These are phyloP conservation scores for Panthera leo DNA, from an alignment of 2,113 vertebrate species.

Conservation along the genomic window DNA sequence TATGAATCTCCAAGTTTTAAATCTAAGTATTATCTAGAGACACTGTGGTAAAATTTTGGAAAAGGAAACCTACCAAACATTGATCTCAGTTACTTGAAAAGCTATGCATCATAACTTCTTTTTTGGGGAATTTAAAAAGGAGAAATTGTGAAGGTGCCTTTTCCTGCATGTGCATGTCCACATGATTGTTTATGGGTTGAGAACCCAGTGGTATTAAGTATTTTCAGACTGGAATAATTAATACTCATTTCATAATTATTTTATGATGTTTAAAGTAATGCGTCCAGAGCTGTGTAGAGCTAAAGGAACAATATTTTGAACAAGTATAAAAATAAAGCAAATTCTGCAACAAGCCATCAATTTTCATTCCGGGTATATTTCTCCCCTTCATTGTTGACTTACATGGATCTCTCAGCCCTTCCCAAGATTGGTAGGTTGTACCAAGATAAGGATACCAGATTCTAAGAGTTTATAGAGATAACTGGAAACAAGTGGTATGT, in stretches of 20 bases:
- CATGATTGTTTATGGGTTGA: neutral
- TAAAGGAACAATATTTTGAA: neutral
- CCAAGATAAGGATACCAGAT: neutral
- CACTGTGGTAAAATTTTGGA: neutral
- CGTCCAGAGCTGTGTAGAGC: neutral
- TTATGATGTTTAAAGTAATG: neutral
- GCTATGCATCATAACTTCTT: neutral
- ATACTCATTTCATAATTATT: neutral
- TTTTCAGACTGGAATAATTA: neutral
- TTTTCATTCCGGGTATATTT: neutral
- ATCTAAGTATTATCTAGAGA: neutral
- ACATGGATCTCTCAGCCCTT: neutral
- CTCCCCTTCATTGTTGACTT: neutral
- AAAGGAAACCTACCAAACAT: neutral
- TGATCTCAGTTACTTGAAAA: neutral
- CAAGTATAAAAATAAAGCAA: neutral
- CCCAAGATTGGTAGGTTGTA: too few species aligned
- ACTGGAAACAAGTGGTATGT: neutral
- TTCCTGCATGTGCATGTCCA: neutral
- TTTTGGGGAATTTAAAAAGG: conserved; percentile 15
- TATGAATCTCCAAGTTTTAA: conserved; percentile 17
- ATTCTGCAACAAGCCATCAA: neutral
- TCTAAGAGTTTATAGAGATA: neutral
- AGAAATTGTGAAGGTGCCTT: neutral
- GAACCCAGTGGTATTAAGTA: neutral